These are phyloP conservation scores for Nothura maculosa DNA, from an alignment of 2,797 vertebrate genomes.

Conservation along the genomic window DNA sequence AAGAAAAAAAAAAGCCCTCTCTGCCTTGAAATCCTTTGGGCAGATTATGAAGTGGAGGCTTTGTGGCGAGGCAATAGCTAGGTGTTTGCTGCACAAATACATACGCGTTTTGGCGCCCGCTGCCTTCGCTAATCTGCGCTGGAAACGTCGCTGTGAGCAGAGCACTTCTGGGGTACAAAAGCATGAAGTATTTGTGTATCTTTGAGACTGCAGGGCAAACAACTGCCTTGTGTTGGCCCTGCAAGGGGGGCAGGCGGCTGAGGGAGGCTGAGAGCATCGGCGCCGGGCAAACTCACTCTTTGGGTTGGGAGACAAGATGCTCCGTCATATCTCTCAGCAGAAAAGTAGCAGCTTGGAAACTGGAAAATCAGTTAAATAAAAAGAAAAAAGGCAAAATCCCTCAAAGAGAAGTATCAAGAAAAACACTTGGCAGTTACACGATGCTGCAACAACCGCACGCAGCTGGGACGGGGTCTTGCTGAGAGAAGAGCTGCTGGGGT, in stretches of 20 bases:
- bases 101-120: slow-evolving; percentile 76
- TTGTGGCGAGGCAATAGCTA: slow-evolving; percentile 62
- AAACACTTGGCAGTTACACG: neutral
- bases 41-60: slow-evolving; percentile 68
- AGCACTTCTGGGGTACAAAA: slow-evolving; percentile 87
- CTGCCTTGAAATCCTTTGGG: slow-evolving; percentile 68
- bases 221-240: slow-evolving; percentile 79
- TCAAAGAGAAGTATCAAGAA: neutral
- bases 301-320: neutral
- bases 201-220: slow-evolving; percentile 91
- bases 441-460: accelerated
- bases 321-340: neutral
- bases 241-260: slow-evolving; percentile 35
- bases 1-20: neutral
- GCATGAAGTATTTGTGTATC: slow-evolving; percentile 93
- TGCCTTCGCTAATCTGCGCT: slow-evolving; percentile 80
- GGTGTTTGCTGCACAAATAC: slow-evolving; percentile 84
- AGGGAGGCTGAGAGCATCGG: neutral
- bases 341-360: neutral
- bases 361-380: neutral
- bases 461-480: neutral
- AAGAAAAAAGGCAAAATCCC: neutral
- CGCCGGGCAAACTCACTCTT: neutral
- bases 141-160: slow-evolving; percentile 89
- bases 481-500: neutral